phyloP scores from a whole-genome alignment of 2,113 vertebrate species.

The Osmerus eperlanus region DNA sequence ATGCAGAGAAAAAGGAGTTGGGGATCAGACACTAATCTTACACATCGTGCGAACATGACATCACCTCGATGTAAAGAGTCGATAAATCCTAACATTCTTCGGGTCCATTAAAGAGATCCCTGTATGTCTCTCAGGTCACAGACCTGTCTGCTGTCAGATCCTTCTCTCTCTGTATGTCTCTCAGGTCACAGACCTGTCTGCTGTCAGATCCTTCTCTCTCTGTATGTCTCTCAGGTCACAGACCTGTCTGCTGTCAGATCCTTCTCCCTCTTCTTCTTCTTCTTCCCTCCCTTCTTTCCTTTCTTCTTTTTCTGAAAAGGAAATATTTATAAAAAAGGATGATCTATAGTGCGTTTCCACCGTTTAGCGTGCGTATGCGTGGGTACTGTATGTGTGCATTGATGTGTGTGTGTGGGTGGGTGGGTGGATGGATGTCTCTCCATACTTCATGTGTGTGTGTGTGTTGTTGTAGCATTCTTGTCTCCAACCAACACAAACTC shows the following conservation, averaged over 20 bases:
- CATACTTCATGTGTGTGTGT: background rate
- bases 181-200: too few relatives aligned
- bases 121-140: too few relatives aligned
- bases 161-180: background rate
- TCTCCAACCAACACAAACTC: too few relatives aligned
- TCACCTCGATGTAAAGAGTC: background rate
- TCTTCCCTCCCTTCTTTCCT: slow-evolving; percentile 53
- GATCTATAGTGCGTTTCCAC: too few relatives aligned
- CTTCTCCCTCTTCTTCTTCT: slow-evolving; percentile 67
- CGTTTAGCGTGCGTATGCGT: background rate
- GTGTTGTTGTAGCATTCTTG: background rate
- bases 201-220: too few relatives aligned
- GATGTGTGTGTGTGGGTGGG: background rate
- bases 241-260: slow-evolving; percentile 81
- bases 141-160: too few relatives aligned
- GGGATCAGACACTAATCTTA: too few relatives aligned
- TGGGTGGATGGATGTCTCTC: background rate
- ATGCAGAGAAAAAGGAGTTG: too few relatives aligned
- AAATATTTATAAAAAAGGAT: background rate
- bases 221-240: background rate
- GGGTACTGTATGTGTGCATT: background rate
- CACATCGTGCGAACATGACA: background rate
- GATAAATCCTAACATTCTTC: background rate
- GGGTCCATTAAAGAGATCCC: background rate
- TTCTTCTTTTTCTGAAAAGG: slow-evolving; percentile 62